Percentiles rank a stretch among this genome's conserved stretches.
phyloP scores from a whole-genome alignment of 2,113 vertebrate genomes.

The Trinectes maculatus region DNA sequence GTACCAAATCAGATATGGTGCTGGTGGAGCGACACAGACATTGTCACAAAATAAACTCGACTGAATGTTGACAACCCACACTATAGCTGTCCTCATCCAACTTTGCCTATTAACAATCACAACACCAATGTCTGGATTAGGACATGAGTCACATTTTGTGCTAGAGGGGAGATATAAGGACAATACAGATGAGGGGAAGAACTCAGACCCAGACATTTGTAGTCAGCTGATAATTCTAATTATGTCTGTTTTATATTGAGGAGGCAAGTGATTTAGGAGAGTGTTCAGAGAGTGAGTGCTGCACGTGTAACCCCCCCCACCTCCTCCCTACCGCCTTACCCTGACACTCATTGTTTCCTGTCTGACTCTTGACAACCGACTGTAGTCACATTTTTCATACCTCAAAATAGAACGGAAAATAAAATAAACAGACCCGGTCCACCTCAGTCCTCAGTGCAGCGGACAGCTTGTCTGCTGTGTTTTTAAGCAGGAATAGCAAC shows the following conservation, averaged over 20 bases:
- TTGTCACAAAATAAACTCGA: conserved; percentile 47
- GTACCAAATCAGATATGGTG: conserved; percentile 42
- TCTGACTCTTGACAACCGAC: too few relatives aligned
- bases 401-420: not conserved
- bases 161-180: conserved; percentile 22
- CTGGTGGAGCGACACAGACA: conserved; percentile 39
- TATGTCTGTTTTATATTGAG: conserved; percentile 3
- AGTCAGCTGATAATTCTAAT: conserved; percentile 9
- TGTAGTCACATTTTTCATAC: not conserved
- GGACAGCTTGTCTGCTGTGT: too few relatives aligned
- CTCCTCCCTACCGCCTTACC: too few relatives aligned
- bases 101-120: conserved; percentile 38
- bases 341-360: not conserved
- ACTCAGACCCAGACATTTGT: too few relatives aligned
- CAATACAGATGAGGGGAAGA: conserved; percentile 23
- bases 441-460: too few relatives aligned
- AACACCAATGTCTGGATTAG: conserved; percentile 31
- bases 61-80: conserved; percentile 41
- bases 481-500: not conserved
- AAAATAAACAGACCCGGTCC: not conserved
- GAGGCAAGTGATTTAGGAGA: not conserved
- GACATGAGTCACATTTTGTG: conserved; percentile 43
- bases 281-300: not conserved
- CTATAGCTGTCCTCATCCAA: conserved; percentile 34
- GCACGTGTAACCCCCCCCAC: too few relatives aligned